phyloP scores from a whole-genome alignment of 2,888 invertebrate genomes.

The Mongoloraphidia duomilia region DNA sequence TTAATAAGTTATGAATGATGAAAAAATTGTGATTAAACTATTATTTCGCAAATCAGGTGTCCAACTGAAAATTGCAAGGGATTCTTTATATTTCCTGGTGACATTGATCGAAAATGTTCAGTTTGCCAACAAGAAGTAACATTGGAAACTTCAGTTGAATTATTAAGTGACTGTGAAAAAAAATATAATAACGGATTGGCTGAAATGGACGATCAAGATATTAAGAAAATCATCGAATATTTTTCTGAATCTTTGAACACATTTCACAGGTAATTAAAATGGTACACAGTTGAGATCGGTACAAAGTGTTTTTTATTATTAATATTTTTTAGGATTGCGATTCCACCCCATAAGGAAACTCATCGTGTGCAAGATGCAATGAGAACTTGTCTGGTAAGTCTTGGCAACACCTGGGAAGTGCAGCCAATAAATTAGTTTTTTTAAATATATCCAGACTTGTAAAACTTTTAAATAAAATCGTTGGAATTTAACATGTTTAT shows the following conservation, averaged over 20 bases:
- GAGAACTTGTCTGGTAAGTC: constrained; percentile 44
- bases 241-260: constrained; percentile 42
- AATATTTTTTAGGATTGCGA: constrained; percentile 32
- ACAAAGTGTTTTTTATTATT: background rate
- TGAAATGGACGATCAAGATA: constrained; percentile 37
- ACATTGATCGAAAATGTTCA: constrained; percentile 31
- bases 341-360: constrained; percentile 50
- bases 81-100: constrained; percentile 32
- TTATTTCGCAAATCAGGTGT: constrained; percentile 29
- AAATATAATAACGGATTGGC: constrained; percentile 32
- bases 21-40: constrained; percentile 2
- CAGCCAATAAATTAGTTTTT: no score
- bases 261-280: constrained; percentile 34
- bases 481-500: no score
- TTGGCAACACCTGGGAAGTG: constrained; percentile 30
- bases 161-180: constrained; percentile 32
- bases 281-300: constrained; percentile 11
- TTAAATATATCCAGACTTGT: no score
- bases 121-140: constrained; percentile 35
- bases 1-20: background rate
- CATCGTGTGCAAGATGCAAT: constrained; percentile 57
- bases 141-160: constrained; percentile 29
- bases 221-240: constrained; percentile 36
- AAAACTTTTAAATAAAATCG: no score
- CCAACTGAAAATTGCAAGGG: constrained; percentile 33